A percentile compares a stretch with the other conserved stretches of the same genome.
Evolutionary conservation across 2,888 invertebrate genomes (phyloP).

Genomic region (Microplitis deprimator): DNA sequence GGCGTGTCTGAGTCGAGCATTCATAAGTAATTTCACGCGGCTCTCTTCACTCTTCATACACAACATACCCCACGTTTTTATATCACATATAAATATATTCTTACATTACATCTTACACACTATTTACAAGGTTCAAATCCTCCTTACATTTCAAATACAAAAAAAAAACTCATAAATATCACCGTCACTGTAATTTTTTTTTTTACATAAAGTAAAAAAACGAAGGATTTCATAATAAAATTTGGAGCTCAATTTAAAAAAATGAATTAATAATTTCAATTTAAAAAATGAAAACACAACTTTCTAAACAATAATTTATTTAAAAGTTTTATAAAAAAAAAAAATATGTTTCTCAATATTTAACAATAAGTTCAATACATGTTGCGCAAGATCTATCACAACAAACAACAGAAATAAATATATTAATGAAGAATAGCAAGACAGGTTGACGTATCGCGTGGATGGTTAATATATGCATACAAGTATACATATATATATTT

Average conservation of each 20-base stretch:
- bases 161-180: neutral
- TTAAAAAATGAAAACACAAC: neutral
- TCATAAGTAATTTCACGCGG: constrained; percentile 39
- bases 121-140: neutral
- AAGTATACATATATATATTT: constrained; percentile 20
- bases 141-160: neutral
- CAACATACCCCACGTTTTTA: neutral
- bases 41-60: constrained; percentile 17
- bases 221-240: too few relatives aligned
- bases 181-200: neutral
- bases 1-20: constrained; percentile 46
- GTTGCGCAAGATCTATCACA: neutral
- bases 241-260: too few relatives aligned
- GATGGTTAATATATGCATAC: constrained; percentile 18
- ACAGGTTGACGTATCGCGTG: constrained; percentile 6
- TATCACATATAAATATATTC: constrained; percentile 6
- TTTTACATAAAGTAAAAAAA: too few relatives aligned
- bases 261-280: neutral
- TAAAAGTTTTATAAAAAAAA: neutral
- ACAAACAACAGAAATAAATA: neutral
- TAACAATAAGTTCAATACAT: neutral
- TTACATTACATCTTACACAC: neutral
- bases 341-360: neutral
- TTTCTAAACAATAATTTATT: neutral
- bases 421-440: neutral